Conservation (phyloP, 2,888 invertebrate species). For the Parapristionchus giblindavisi region DNA sequence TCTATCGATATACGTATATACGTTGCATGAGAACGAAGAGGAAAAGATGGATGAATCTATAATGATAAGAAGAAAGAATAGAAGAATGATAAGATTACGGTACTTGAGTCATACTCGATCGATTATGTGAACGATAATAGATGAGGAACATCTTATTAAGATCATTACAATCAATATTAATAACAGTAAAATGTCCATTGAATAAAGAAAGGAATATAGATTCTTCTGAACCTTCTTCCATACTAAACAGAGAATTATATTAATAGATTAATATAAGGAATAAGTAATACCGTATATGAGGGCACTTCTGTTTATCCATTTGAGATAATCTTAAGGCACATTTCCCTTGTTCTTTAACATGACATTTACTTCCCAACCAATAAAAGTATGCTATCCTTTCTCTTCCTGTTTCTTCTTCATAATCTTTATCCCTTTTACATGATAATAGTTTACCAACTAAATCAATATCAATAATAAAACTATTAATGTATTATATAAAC, state of each 20-base stretch:
- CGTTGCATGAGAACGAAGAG: constrained; percentile 25
- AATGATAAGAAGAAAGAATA: background rate
- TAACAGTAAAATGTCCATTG: constrained; percentile 28
- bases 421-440: constrained; percentile 43
- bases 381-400: constrained; percentile 61
- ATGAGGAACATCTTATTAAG: background rate
- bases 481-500: constrained; percentile 42
- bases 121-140: too few species aligned
- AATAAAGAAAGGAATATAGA: constrained; percentile 53
- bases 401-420: constrained; percentile 60
- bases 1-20: background rate
- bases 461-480: constrained; percentile 42
- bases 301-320: constrained; percentile 55
- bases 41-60: background rate
- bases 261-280: background rate
- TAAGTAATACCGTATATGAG: constrained; percentile 24
- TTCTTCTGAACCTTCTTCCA: constrained; percentile 41
- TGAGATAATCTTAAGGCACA: constrained; percentile 61
- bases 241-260: background rate
- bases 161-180: background rate
- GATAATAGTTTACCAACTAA: background rate
- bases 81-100: background rate
- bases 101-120: background rate
- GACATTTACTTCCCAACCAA: constrained; percentile 57
- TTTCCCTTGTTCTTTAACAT: constrained; percentile 53